Evolutionary conservation across 2,888 invertebrate genomes (phyloP).

Genomic region (Clitarchus hookeri): DNA sequence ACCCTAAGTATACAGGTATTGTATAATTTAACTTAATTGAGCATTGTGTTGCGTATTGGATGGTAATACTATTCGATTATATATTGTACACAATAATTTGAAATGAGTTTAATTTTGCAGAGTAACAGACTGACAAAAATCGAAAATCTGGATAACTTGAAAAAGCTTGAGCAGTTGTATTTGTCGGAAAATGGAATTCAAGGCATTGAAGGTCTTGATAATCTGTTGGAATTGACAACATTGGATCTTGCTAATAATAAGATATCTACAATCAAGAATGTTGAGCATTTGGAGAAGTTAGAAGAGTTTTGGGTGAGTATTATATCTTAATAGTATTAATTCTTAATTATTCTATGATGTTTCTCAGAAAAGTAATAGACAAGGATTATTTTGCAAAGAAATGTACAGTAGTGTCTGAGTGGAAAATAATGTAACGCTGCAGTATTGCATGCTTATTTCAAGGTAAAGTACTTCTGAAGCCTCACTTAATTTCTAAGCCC

Average conservation of each 20-base stretch:
- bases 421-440: too few species aligned
- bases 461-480: too few species aligned
- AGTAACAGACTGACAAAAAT: slow-evolving; percentile 87
- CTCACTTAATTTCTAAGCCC: too few species aligned
- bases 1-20: slow-evolving; percentile 79
- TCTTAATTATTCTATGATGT: too few species aligned
- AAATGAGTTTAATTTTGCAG: slow-evolving; percentile 49
- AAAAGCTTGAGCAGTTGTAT: slow-evolving; percentile 83
- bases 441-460: too few species aligned
- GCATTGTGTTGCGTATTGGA: neutral
- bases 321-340: too few species aligned
- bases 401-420: too few species aligned
- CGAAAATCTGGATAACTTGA: slow-evolving; percentile 78
- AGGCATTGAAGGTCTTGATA: slow-evolving; percentile 74
- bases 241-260: slow-evolving; percentile 90
- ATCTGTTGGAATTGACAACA: slow-evolving; percentile 74
- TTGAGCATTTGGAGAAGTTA: slow-evolving; percentile 74
- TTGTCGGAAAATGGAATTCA: slow-evolving; percentile 91
- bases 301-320: slow-evolving; percentile 92
- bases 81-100: neutral
- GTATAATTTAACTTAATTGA: slow-evolving; percentile 49
- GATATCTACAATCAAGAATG: slow-evolving; percentile 77
- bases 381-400: too few species aligned
- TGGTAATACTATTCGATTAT: too few species aligned
- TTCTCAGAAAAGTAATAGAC: too few species aligned